Conservation (phyloP, 2,113 vertebrate species). For the Plecotus auritus region DNA sequence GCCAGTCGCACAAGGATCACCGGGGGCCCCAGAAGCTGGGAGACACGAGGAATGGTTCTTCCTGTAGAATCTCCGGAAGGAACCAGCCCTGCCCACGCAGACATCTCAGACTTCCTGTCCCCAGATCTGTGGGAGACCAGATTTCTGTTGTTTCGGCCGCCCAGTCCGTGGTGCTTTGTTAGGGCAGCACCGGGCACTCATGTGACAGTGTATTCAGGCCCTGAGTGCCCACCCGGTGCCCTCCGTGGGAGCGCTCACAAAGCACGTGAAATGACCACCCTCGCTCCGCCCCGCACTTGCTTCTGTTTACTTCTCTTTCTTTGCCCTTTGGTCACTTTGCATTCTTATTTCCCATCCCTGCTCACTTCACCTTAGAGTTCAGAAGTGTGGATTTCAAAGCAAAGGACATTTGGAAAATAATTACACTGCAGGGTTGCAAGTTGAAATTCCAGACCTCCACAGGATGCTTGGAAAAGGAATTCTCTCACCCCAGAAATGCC, state of each 20-base stretch:
- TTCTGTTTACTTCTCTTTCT: neutral
- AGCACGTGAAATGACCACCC: neutral
- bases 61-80: neutral
- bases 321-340: neutral
- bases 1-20: neutral
- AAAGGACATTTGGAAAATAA: neutral
- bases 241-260: no score
- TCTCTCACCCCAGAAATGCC: neutral
- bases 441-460: neutral
- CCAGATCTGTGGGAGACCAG: neutral
- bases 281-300: no score
- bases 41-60: neutral
- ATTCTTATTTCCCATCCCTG: rapidly evolving
- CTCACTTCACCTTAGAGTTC: neutral
- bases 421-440: rapidly evolving
- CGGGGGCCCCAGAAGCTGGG: neutral
- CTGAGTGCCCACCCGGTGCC: neutral
- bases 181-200: neutral
- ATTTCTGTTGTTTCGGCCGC: neutral
- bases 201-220: neutral
- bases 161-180: neutral
- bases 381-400: neutral
- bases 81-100: neutral
- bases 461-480: neutral
- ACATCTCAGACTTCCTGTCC: neutral